Evolutionary conservation across 2,113 vertebrate species (phyloP).

Genomic region (Gallinago paraguaiae): DNA sequence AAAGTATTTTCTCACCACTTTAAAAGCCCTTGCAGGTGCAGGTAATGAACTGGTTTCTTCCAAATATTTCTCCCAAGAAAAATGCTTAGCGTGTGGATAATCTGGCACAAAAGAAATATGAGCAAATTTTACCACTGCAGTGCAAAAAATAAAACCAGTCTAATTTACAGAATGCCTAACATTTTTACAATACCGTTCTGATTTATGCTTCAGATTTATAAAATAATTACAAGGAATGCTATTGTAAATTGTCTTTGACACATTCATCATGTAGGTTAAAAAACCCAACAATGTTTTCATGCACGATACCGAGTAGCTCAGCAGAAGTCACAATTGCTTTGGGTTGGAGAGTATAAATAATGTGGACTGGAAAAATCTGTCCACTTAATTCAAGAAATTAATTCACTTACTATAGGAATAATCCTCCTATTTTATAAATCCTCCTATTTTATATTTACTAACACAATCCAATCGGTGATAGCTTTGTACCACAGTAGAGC

Average conservation of each 20-base stretch:
- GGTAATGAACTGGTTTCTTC: conserved; percentile 86
- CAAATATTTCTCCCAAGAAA: conserved; percentile 88
- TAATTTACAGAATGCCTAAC: neutral
- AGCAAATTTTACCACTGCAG: neutral
- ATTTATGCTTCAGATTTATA: neutral
- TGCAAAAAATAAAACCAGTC: neutral
- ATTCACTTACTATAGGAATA: neutral
- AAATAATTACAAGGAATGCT: neutral
- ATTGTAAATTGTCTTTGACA: neutral
- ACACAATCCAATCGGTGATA: neutral
- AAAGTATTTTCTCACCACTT: conserved; percentile 76
- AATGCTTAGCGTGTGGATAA: conserved; percentile 80
- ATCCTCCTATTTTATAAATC: too few species aligned
- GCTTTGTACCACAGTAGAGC: neutral
- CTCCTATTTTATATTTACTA: too few species aligned
- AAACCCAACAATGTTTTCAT: neutral
- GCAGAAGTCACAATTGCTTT: neutral
- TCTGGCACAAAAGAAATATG: conserved; percentile 66
- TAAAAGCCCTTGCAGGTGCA: conserved; percentile 87
- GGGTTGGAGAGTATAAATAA: neutral
- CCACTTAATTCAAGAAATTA: neutral
- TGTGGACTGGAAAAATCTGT: neutral
- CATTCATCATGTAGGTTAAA: neutral
- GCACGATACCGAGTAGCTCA: neutral
- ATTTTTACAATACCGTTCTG: neutral